Percentiles rank a stretch among this genome's conserved stretches.
Conservation (phyloP, 1,140 invertebrate genomes). For the Drosophila equinoxialis region DNA sequence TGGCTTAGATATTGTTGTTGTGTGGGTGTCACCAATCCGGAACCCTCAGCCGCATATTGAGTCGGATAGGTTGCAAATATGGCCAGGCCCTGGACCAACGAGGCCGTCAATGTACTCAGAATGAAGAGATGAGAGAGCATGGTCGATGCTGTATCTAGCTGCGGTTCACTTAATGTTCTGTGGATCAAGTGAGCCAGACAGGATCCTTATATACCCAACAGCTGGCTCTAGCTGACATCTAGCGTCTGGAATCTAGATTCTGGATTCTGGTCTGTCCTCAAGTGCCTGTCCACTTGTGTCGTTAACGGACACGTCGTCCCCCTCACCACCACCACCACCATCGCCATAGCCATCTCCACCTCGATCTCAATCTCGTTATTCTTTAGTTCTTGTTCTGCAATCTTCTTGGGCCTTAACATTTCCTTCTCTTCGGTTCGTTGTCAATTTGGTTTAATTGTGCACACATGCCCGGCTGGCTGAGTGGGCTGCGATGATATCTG, state of each 20-base stretch:
- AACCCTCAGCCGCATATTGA: constrained; percentile 63
- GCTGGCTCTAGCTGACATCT: not conserved
- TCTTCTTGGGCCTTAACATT: not conserved
- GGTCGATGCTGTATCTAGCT: constrained; percentile 21
- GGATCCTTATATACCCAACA: constrained; percentile 48
- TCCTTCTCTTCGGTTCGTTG: constrained; percentile 37
- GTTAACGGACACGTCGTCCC: constrained; percentile 41
- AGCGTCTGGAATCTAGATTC: constrained; percentile 17
- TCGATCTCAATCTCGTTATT: not conserved
- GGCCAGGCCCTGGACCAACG: constrained; percentile 49
- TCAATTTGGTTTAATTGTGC: constrained; percentile 75
- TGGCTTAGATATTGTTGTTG: constrained; percentile 86
- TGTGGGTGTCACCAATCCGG: constrained; percentile 69
- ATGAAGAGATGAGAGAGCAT: constrained; percentile 62
- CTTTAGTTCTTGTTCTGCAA: constrained; percentile 1
- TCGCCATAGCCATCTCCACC: not conserved
- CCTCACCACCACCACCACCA: constrained; percentile 6
- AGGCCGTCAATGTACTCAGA: constrained; percentile 40
- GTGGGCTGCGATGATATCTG: constrained; percentile 34
- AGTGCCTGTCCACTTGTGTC: constrained; percentile 48
- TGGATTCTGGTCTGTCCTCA: constrained; percentile 31
- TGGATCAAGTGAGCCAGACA: constrained; percentile 3
- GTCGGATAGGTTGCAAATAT: constrained; percentile 58
- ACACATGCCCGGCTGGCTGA: constrained; percentile 33
- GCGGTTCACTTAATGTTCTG: constrained; percentile 24